Evolutionary conservation across 2,797 vertebrate species (phyloP), one percentile per base, ranked within the genome.

Genomic region (Lacerta bilineata): DNA sequence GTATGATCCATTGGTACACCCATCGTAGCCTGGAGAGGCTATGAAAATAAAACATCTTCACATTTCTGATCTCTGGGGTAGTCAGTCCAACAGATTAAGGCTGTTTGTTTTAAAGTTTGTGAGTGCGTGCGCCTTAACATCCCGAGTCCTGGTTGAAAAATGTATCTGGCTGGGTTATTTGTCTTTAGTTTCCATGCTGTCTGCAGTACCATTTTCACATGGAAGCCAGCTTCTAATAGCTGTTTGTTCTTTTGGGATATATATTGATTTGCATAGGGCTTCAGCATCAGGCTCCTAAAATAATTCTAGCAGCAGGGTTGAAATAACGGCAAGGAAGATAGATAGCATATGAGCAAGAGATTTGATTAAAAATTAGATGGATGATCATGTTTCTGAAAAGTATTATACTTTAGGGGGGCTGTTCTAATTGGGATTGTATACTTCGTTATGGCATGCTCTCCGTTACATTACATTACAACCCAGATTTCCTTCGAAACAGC

Each of bases 11-110:
- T 68, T 68, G 4, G 39, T 29, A 8, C 61, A 86, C 6, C 7
- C 74, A 17, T 87, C 13, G n/a, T 85, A 89, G 75, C 36, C 68
- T 11, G 82, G 41, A 78, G 79, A 83, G 36, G 77, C 85, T 84
- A 29, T 91, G 27, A 33, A 84, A 88, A 80, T 0, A 90, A 93
- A 90, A 74, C 66, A 89, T 4, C 5, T 1, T 83, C 80, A 87
- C 25, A 71, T 8, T 71, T 20, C 76, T 89, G 13, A 79, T 87
- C 59, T 83, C 50, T 50, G 33, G 50, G 84, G 76, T 69, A 91
- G 91, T 15, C 80, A 81, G 11, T 39, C 4, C 82, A 36, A 68
- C 1, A 13, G 79, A 43, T 64, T 86, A 69, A 78, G 2, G 78
- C 20, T 5, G 69, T 74, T 83, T 80, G 7, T 29, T 61, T 87